phyloP scores from a whole-genome alignment of 2,797 vertebrate genomes.

The Diglossa cyanea region DNA sequence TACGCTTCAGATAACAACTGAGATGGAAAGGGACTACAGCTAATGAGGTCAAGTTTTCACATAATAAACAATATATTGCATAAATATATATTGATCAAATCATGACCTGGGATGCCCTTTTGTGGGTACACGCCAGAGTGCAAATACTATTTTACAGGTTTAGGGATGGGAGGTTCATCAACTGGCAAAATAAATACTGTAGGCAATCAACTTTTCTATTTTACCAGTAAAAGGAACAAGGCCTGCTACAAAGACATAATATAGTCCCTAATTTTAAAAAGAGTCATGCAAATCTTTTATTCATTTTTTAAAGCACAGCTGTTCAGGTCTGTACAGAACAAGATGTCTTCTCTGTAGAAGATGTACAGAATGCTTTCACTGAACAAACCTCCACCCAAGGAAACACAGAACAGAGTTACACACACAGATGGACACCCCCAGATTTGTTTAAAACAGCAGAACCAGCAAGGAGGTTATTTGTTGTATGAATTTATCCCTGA shows the following conservation, averaged over 20 bases:
- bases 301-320: not conserved
- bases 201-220: not conserved
- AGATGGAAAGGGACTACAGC: not conserved
- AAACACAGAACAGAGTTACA: not conserved
- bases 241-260: not conserved
- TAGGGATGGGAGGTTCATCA: not conserved
- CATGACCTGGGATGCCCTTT: not conserved
- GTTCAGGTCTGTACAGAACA: not conserved
- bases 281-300: not conserved
- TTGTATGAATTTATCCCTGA: not conserved
- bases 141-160: not conserved
- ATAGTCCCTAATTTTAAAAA: not conserved
- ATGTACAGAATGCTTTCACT: not conserved
- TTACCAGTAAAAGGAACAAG: not conserved
- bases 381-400: not conserved
- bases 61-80: not conserved
- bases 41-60: not conserved
- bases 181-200: not conserved
- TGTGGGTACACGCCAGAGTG: not conserved
- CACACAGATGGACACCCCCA: not conserved
- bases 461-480: not conserved
- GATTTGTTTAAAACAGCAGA: not conserved
- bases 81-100: not conserved
- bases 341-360: not conserved
- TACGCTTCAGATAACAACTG: not conserved